phyloP scores from a whole-genome alignment of 2,113 vertebrate species.

The Bombycilla garrulus region DNA sequence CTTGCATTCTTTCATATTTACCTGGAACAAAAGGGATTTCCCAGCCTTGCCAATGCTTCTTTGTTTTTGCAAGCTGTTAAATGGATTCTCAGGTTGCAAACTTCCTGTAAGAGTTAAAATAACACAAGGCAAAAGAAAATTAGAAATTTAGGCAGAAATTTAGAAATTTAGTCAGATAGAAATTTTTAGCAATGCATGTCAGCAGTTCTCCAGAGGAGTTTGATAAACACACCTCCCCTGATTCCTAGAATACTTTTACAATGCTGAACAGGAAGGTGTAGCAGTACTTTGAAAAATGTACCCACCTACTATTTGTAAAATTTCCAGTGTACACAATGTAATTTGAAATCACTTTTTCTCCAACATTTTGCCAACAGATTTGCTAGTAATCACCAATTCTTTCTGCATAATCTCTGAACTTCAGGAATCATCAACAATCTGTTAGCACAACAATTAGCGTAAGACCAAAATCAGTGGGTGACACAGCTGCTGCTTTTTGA shows the following conservation, averaged over 20 bases:
- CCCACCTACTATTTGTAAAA: background rate
- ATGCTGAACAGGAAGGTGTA: background rate
- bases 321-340: background rate
- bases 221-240: background rate
- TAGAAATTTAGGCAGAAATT: background rate
- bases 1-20: background rate
- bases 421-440: background rate
- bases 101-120: background rate
- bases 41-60: background rate
- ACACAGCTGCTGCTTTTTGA: background rate
- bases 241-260: background rate
- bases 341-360: background rate
- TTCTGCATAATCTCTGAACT: background rate
- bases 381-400: background rate
- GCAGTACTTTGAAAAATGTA: background rate
- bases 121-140: background rate
- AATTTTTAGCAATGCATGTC: background rate
- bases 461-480: background rate
- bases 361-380: background rate
- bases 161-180: background rate
- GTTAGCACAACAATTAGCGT: background rate
- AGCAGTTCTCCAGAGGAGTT: background rate
- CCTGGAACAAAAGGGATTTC: background rate
- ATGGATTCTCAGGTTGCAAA: background rate
- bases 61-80: background rate